Evolutionary conservation across 2,797 vertebrate genomes (phyloP), one percentile per base, ranked within the genome.

Genomic region (Synaphobranchus kaupii): DNA sequence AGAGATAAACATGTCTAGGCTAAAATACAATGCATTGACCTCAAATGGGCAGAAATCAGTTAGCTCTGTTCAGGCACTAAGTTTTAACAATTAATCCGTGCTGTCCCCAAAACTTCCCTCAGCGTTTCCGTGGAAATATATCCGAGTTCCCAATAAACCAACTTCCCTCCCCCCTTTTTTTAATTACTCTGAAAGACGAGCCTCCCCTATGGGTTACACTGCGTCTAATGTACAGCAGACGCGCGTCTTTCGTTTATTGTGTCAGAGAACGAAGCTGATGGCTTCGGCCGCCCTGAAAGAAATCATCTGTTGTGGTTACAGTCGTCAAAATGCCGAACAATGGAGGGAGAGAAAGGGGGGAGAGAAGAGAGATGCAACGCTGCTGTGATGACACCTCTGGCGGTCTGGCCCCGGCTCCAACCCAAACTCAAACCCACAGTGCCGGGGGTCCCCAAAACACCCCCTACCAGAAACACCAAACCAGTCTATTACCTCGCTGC

Each of bases 21-120:
- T 76, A 54, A 78, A 87, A 84, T 50, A 8, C 84, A 90, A 88
- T 88, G 90, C 88, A 89, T 88, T 85, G 84, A 91, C 90, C 89
- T 91, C 86, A 87, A 34, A 48, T 31, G 34, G n/a, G 89, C 68
- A 89, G 89, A 90, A 91, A 92, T 87, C 84, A 87, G 80, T 88
- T 88, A 78, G 92, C 90, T 92, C 92, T 66, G 78, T 47, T 80
- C 89, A 85, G 89, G 88, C 85, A 90, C 90, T 91, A 91, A 94
- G 93, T 91, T 92, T 89, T 89, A 87, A 90, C 89, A 92, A 93
- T 90, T 92, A 94, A 92, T 91, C 89, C 88, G 80, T 89, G 86
- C 90, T 92, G 91, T 89, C 73, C 60, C 58, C 28, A 88, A 87
- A 63, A 66, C 80, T 15, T 73, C 66, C 71, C 66, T 85, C 66